Percentiles rank a stretch among this genome's conserved stretches.
Conservation (phyloP, 2,113 vertebrate genomes). For the Pelvicachromis taeniatus region DNA sequence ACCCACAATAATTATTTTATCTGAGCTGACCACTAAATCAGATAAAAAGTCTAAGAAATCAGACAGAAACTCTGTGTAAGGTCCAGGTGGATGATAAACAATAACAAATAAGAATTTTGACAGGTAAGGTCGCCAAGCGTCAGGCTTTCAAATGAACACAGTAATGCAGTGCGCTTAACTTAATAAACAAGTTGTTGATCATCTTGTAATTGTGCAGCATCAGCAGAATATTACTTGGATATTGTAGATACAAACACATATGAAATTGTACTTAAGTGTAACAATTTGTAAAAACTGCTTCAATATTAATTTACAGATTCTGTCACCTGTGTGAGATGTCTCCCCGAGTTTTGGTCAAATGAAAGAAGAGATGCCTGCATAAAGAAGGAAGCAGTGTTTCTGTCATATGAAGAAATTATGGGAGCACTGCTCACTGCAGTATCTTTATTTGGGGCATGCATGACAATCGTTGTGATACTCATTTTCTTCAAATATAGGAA, state of each 20-base stretch:
- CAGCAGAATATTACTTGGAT: background rate
- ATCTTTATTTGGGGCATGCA: too few relatives aligned
- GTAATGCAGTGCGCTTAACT: background rate
- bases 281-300: background rate
- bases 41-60: too few relatives aligned
- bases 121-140: background rate
- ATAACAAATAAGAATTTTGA: too few relatives aligned
- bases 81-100: too few relatives aligned
- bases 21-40: too few relatives aligned
- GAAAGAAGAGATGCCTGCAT: background rate
- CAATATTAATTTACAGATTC: background rate
- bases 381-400: conserved; percentile 54
- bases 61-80: too few relatives aligned
- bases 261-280: background rate
- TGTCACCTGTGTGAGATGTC: background rate
- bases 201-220: background rate
- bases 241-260: background rate
- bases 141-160: background rate
- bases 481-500: too few relatives aligned
- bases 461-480: too few relatives aligned
- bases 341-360: background rate
- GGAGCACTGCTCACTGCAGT: too few relatives aligned
- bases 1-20: too few relatives aligned
- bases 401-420: conserved; percentile 65
- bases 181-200: background rate